Evolutionary conservation across 2,888 invertebrate genomes (phyloP).

Genomic region (Griposia aprilina): DNA sequence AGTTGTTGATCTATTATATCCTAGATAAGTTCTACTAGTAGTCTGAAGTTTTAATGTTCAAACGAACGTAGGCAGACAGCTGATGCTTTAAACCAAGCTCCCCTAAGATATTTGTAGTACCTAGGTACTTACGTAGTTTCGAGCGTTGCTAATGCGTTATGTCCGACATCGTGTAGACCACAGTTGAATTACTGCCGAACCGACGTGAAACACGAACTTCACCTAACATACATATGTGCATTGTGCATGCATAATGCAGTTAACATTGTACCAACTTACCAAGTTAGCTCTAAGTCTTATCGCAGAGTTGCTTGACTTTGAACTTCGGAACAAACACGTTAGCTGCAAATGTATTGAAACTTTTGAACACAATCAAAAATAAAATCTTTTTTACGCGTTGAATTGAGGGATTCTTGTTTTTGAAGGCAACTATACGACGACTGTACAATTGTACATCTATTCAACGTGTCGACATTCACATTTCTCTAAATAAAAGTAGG

Average conservation of each 20-base stretch:
- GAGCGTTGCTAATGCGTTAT: constrained; percentile 47
- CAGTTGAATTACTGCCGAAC: constrained; percentile 55
- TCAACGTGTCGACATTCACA: constrained; percentile 13
- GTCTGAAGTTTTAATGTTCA: constrained; percentile 36
- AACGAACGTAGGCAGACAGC: constrained; percentile 45
- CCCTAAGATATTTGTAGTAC: constrained; percentile 34
- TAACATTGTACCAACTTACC: constrained; percentile 35
- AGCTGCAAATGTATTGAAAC: constrained; percentile 23
- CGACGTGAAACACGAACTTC: constrained; percentile 50
- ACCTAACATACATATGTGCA: constrained; percentile 35
- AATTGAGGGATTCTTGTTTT: not conserved
- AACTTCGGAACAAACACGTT: constrained; percentile 29
- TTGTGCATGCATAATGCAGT: constrained; percentile 53
- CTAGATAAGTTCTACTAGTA: no score
- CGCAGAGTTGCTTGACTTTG: constrained; percentile 52
- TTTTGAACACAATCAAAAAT: constrained; percentile 12
- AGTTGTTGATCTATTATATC: constrained; percentile 48
- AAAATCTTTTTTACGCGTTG: not conserved
- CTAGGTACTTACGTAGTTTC: constrained; percentile 38
- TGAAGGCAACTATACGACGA: constrained; percentile 10
- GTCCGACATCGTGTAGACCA: constrained; percentile 57
- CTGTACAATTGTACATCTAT: not conserved
- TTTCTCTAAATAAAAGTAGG: constrained; percentile 46
- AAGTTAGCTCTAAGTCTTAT: constrained; percentile 47
- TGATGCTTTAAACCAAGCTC: constrained; percentile 31